Conservation (phyloP, 2,888 invertebrate species). For the Orgyia antiqua region DNA sequence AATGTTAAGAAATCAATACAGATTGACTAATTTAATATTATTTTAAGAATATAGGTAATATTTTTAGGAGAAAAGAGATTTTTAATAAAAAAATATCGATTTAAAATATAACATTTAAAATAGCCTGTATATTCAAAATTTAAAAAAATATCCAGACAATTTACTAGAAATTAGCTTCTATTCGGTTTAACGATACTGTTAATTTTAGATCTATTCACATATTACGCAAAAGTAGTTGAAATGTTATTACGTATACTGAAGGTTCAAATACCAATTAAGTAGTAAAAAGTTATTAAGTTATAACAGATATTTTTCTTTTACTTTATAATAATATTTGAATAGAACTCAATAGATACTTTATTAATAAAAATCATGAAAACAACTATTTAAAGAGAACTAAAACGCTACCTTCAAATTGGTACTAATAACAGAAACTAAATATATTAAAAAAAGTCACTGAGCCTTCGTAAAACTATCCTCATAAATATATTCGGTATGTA, state of each 20-base stretch:
- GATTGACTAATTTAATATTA: constrained; percentile 31
- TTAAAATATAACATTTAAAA: constrained; percentile 31
- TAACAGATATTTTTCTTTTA: neutral
- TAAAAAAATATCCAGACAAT: constrained; percentile 34
- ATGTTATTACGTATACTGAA: constrained; percentile 8
- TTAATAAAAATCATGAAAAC: constrained; percentile 25
- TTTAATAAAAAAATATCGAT: constrained; percentile 36
- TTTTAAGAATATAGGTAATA: neutral
- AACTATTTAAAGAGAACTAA: constrained; percentile 60
- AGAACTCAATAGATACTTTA: constrained; percentile 21
- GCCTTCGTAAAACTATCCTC: constrained; percentile 62
- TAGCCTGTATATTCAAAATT: constrained; percentile 38
- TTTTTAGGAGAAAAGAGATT: constrained; percentile 32
- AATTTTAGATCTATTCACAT: constrained; percentile 26
- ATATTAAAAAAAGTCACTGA: constrained; percentile 61
- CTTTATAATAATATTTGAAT: constrained; percentile 20
- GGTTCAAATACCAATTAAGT: constrained; percentile 16
- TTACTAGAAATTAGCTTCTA: constrained; percentile 47
- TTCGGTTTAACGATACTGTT: constrained; percentile 41
- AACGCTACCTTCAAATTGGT: constrained; percentile 60
- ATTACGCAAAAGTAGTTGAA: constrained; percentile 7
- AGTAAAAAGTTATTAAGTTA: constrained; percentile 15
- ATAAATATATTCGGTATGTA: constrained; percentile 59
- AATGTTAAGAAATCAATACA: constrained; percentile 42
- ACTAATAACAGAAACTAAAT: constrained; percentile 40